These are phyloP conservation scores for Vombatus ursinus DNA, from an alignment of 2,113 vertebrate species.

Conservation along the genomic window DNA sequence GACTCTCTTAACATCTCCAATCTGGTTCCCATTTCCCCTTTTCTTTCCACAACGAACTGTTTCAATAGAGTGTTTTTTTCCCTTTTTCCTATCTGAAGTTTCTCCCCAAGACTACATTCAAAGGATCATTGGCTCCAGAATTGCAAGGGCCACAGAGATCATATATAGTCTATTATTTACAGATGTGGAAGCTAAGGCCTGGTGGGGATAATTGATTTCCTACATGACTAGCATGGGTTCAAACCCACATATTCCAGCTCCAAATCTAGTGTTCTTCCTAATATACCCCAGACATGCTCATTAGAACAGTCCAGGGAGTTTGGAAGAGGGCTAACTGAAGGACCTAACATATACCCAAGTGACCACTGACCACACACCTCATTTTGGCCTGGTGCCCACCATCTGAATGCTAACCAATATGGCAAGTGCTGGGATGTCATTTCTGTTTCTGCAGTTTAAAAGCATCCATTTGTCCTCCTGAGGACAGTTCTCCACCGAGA, in stretches of 20 bases:
- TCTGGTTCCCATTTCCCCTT: not conserved
- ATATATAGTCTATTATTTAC: not conserved
- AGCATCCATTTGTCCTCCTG: not conserved
- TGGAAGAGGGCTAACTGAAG: not conserved
- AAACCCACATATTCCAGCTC: not conserved
- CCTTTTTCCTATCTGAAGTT: not conserved
- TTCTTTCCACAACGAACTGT: not conserved
- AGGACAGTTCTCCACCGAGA: not conserved
- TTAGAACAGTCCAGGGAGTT: not conserved
- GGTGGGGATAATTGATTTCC: not conserved
- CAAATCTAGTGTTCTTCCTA: not conserved
- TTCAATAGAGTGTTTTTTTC: not conserved
- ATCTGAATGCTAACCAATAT: not conserved
- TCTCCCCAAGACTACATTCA: not conserved
- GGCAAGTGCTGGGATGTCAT: not conserved
- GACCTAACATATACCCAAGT: not conserved
- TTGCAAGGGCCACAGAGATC: too few species aligned
- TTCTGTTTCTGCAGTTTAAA: not conserved
- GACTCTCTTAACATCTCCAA: not conserved
- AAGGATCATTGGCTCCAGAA: not conserved
- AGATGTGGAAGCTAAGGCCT: not conserved
- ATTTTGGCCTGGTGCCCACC: not conserved
- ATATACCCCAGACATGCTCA: not conserved
- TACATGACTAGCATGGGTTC: not conserved
- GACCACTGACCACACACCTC: not conserved